Evolutionary conservation across 1,140 invertebrate genomes (phyloP), one percentile per base, ranked within the genome.

Genomic region (Cherax destructor): DNA sequence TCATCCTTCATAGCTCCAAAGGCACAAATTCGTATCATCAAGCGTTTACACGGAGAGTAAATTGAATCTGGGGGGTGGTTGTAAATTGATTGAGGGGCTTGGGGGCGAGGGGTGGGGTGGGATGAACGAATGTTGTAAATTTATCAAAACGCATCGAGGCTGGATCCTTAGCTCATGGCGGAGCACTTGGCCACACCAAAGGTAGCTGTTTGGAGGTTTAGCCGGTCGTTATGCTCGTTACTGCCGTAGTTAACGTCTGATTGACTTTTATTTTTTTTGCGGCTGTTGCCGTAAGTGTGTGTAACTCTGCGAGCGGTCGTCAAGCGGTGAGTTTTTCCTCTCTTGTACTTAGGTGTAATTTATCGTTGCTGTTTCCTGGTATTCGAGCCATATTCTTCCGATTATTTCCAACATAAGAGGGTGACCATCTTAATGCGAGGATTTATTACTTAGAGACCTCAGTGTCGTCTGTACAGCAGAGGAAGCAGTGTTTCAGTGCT

Each of bases 171-270:
- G 30, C 59, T 77, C 79, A 18, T 52, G n/a, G 77, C 78, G 56
- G 65, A 52, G 21, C 89, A 86, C 69, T 85, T 85, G 83, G 52
- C 89, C 52, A 72, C 83, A 72, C 76, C 18, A 61, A 80, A 85
- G 89, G 89, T 91, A 90, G 88, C 88, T 49, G 88, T 90, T 90
- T 83, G 74, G 88, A 84, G 77, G 80, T 59, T 77, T 84, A 90
- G 56, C 69, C 76, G 4, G 24, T 91, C 83, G 83, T 91, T 85
- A 86, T 85, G 83, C 89, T 86, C 56, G 89, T 91, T 91, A 86
- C 50, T 74, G 74, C 41, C 74, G 49, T 86, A 52, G 89, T 91
- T 91, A 91, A 52, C 74, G 89, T 91, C 49, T 91, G 83, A 85
- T 79, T 79, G 83, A 59, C 79, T 52, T 3, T 1, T 10, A 13